Evolutionary conservation across 1,140 invertebrate genomes (phyloP), one percentile per base, ranked within the genome.

Genomic region (Lerema accius): DNA sequence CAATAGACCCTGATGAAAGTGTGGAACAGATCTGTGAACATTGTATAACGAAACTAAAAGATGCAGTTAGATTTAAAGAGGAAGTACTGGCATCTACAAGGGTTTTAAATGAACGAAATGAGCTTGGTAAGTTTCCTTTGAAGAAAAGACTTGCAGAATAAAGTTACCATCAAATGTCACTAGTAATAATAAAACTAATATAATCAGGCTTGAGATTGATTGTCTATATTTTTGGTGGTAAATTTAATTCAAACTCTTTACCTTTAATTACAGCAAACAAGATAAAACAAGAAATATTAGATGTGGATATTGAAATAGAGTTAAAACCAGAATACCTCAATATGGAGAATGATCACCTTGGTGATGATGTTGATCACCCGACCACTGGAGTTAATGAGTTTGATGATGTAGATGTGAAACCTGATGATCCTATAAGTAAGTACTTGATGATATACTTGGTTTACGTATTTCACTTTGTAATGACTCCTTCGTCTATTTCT

Each of bases 31-130:
- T 73, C 32, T 73, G 71, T 14, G 53, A 58, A 1, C 6, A 32
- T 16, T 73, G 71, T 46, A 45, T 73, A 19, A 9, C 32, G 9
- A 60, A 58, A 1, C 56, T 73, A 6, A 53, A 23, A 7, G 65
- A 69, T 50, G 71, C 71, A 4, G 32, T 69, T 7, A 55, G 45
- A 10, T 73, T 73, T 39, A 73, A 67, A 51, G 63, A 50, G 16
- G 58, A 67, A 9, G 67, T 73, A 45, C 59, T 67, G n/a, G 39
- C 50, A 0, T 67, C 71, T 16, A 59, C 69, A 11, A 61, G 63
- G 14, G 32, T 67, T 2, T 51, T 67, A 4, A n/a, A n/a, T 0
- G 45, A 69, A 45, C 32, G 40, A 26, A 5, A 43, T 17, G 42
- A 62, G 11, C 49, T 56, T 23, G 59, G 65, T 67, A 58, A 39